Evolutionary conservation across 2,797 vertebrate species (phyloP).

Genomic region (Anguilla obscura): DNA sequence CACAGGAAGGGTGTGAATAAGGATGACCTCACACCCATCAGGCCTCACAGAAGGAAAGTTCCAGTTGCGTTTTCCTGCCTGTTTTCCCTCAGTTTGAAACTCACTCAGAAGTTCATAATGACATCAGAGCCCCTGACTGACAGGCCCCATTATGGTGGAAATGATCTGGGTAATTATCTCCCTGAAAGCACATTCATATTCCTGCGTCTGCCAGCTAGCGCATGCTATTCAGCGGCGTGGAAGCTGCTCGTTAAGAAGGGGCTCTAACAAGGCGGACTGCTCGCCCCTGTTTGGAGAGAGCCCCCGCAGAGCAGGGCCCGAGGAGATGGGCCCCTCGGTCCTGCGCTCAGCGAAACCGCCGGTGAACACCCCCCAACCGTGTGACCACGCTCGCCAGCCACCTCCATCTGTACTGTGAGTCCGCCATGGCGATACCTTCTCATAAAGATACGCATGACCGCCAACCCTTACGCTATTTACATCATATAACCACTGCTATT

Average conservation of each 20-base stretch:
- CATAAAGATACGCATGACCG: not conserved
- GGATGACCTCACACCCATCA: not conserved
- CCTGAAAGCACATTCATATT: conserved; percentile 73
- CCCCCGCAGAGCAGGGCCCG: conserved; percentile 48
- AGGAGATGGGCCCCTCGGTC: conserved; percentile 56
- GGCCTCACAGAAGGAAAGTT: conserved; percentile 7
- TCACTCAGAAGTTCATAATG: conserved; percentile 69
- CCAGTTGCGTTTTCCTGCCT: conserved; percentile 30
- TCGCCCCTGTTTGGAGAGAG: conserved; percentile 42
- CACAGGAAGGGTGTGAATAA: not conserved
- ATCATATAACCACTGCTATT: not conserved
- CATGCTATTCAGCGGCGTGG: no score
- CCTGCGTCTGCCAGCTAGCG: conserved; percentile 49
- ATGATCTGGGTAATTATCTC: conserved; percentile 78
- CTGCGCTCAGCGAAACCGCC: conserved; percentile 41
- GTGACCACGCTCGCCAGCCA: conserved; percentile 48
- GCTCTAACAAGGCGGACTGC: conserved; percentile 59
- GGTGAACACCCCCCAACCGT: conserved; percentile 36
- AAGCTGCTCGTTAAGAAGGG: not conserved
- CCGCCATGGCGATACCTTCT: not conserved
- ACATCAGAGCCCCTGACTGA: conserved; percentile 73
- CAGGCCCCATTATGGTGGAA: conserved; percentile 77
- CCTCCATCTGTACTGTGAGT: conserved; percentile 42
- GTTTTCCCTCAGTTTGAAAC: conserved; percentile 50
- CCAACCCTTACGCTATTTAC: not conserved